Evolutionary conservation across 2,797 vertebrate genomes (phyloP).

Genomic region (Varecia variegata): DNA sequence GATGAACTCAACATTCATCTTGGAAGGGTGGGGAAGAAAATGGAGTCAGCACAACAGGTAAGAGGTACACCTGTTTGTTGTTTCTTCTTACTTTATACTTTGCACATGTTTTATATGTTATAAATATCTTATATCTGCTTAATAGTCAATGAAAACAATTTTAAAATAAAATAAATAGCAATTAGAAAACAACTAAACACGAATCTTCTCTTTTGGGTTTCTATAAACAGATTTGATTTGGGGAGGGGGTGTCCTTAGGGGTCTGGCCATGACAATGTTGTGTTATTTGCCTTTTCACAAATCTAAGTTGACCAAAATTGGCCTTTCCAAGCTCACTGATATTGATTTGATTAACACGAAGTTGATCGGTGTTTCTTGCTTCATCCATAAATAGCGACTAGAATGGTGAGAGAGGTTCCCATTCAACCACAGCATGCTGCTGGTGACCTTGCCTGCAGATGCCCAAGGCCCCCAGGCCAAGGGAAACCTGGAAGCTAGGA

Average conservation of each 20-base stretch:
- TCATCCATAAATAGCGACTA: not conserved
- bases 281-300: not conserved
- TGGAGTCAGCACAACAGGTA: not conserved
- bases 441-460: not conserved
- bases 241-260: accelerated
- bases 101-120: not conserved
- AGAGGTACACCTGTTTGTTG: not conserved
- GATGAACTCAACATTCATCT: not conserved
- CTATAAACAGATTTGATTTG: not conserved
- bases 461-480: not conserved
- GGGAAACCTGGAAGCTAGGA: not conserved
- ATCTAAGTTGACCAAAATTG: not conserved
- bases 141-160: not conserved
- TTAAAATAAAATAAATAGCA: not conserved
- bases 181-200: not conserved
- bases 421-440: not conserved
- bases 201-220: not conserved
- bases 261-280: not conserved
- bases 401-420: not conserved
- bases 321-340: not conserved
- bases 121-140: not conserved
- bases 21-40: not conserved
- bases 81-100: not conserved
- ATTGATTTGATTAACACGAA: not conserved
- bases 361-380: not conserved